A percentile compares a stretch with the other conserved stretches of the same genome.
These are phyloP conservation scores for Polyergus mexicanus DNA, from an alignment of 1,140 invertebrate genomes.

Conservation along the genomic window DNA sequence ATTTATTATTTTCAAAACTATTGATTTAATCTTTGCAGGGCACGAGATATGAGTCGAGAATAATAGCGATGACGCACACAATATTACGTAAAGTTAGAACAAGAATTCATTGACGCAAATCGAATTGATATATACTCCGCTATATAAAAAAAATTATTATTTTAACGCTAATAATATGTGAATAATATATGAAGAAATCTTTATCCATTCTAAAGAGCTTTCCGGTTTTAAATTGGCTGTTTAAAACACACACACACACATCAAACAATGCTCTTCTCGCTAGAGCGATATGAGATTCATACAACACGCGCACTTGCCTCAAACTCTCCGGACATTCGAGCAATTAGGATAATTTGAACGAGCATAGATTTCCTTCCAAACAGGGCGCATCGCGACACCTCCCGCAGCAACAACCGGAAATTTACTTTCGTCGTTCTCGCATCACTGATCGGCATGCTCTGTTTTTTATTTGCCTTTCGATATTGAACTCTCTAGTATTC, in stretches of 20 bases:
- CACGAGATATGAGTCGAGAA: not conserved
- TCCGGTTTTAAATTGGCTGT: not conserved
- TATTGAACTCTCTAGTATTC: constrained; percentile 21
- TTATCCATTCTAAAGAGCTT: not conserved
- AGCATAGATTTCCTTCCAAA: constrained; percentile 25
- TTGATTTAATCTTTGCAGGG: not conserved
- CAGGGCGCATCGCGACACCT: constrained; percentile 23
- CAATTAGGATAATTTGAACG: constrained; percentile 39
- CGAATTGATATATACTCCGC: not conserved
- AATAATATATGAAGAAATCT: not conserved
- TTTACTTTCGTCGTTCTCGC: constrained; percentile 54
- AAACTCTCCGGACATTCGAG: constrained; percentile 13
- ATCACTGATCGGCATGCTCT: constrained; percentile 49
- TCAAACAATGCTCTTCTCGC: not conserved
- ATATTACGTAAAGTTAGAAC: not conserved
- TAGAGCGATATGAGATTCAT: not conserved
- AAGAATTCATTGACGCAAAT: not conserved
- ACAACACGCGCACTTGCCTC: not conserved
- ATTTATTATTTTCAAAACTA: not conserved
- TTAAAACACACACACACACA: too few species aligned
- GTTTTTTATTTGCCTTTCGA: constrained; percentile 32
- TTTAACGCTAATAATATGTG: too few species aligned
- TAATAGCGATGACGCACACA: not conserved
- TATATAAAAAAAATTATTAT: too few species aligned
- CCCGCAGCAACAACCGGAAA: constrained; percentile 35